A percentile compares a stretch with the other conserved stretches of the same genome.
Conservation (phyloP, 2,888 invertebrate genomes). For the Chesias legatella region DNA sequence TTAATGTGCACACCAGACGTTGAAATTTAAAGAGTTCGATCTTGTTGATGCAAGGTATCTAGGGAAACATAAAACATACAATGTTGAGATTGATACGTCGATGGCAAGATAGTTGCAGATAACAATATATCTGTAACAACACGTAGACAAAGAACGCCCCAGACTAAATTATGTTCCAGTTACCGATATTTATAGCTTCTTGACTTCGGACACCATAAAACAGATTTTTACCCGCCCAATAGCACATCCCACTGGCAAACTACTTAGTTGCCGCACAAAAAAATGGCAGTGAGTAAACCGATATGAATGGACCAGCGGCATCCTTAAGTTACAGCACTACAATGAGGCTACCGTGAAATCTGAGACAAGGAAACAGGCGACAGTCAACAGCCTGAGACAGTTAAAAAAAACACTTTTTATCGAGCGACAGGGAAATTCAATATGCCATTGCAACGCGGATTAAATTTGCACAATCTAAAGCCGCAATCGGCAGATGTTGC, state of each 20-base stretch:
- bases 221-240: slow-evolving; percentile 58
- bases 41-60: not conserved
- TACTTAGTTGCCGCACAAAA: slow-evolving; percentile 42
- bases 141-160: slow-evolving; percentile 27
- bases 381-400: slow-evolving; percentile 62
- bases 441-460: slow-evolving; percentile 69
- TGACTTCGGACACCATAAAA: slow-evolving; percentile 44
- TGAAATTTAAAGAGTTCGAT: slow-evolving; percentile 4
- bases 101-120: slow-evolving; percentile 24
- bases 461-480: slow-evolving; percentile 74
- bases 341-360: slow-evolving; percentile 75
- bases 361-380: slow-evolving; percentile 73
- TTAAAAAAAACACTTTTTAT: slow-evolving; percentile 68
- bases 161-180: slow-evolving; percentile 31
- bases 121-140: slow-evolving; percentile 17
- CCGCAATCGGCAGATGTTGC: slow-evolving; percentile 69
- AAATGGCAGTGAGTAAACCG: slow-evolving; percentile 51
- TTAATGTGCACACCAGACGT: not conserved
- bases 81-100: slow-evolving; percentile 17
- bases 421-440: slow-evolving; percentile 74
- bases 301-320: slow-evolving; percentile 53
- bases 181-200: slow-evolving; percentile 33
- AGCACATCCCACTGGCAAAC: slow-evolving; percentile 56
- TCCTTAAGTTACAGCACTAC: slow-evolving; percentile 58
- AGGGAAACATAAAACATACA: slow-evolving; percentile 8